Base-by-base conservation (phyloP, 2,888 invertebrate species). In the Eutolmus rufibarbis region DNA sequence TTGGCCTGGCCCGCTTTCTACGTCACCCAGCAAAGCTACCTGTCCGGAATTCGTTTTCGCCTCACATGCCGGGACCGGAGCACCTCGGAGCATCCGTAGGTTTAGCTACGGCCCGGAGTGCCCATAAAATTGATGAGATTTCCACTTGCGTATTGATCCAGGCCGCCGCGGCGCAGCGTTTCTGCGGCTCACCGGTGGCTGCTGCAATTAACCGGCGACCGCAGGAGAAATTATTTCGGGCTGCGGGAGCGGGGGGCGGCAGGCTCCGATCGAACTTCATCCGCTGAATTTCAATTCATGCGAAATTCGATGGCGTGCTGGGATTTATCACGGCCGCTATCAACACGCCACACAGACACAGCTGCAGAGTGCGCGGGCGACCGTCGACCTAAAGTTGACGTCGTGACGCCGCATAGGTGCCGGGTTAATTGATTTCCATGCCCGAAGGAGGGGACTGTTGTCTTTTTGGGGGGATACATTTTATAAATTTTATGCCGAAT, bases 91-190 rank as follows among this genome's bases (percentile, higher is more conserved):
- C 66, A 78, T 76, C 16, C 82, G 66, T 76, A 86, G 88, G 84
- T 82, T 77, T 82, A 82, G 82, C 40, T 34, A 16, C 43, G 86
- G 82, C 79, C 40, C 66, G 31, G 46, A 86, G 31, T 85, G 78
- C 46, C 84, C 74, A 87, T 87, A 84, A 84, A 87, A 78, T 88
- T 88, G 87, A 88, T 88, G 88, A 87, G 87, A 74, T 87, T 87
- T 51, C 40, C 85, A 51, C 74, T 74, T 87, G 77, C 74, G 88
- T 87, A 88, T 88, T 88, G 82, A 87, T 88, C 74, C 34, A 77
- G 86, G 87, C 85, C 85, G 43, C 4, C 43, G 74, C 88, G 86
- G 46, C 74, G 81, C 43, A 74, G 14, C 74, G 16, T 79, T 86
- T 88, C 86, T 88, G 86, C 79, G 87, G 88, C 12, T 14, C 7